phyloP scores from a whole-genome alignment of 2,888 invertebrate genomes.

The Helobdella robusta region DNA sequence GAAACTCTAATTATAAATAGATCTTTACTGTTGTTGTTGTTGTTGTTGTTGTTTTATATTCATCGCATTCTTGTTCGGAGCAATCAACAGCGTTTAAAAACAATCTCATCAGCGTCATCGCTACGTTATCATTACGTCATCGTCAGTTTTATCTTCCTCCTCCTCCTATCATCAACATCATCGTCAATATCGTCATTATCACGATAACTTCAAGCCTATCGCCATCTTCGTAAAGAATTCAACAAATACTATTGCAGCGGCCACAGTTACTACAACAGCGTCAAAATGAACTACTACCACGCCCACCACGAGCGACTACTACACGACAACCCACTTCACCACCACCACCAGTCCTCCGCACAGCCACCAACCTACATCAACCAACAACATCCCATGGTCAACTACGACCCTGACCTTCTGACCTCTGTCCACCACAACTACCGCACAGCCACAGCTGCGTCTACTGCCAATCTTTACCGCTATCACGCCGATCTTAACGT shows the following conservation, averaged over 20 bases:
- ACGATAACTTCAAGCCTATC: not conserved
- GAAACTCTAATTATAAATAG: too few species aligned
- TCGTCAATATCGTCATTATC: not conserved
- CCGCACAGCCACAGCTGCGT: conserved; percentile 1
- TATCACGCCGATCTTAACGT: not conserved
- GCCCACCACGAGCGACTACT: conserved; percentile 6
- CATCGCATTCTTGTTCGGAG: too few species aligned
- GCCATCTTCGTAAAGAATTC: not conserved
- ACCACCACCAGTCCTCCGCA: not conserved
- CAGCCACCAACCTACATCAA: conserved; percentile 10
- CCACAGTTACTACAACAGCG: too few species aligned
- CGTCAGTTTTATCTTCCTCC: too few species aligned
- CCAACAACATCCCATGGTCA: conserved; percentile 21
- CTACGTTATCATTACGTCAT: too few species aligned
- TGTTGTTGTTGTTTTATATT: too few species aligned
- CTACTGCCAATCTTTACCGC: not conserved
- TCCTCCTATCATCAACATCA: not conserved
- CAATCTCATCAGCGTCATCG: too few species aligned
- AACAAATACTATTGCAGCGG: not conserved
- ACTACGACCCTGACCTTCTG: conserved; percentile 19
- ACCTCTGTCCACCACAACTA: conserved; percentile 18
- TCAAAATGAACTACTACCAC: conserved; percentile 26
- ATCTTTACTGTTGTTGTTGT: too few species aligned
- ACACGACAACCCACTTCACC: not conserved
- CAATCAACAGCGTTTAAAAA: too few species aligned